Evolutionary conservation across 2,797 vertebrate species (phyloP).

Genomic region (Natrix natrix): DNA sequence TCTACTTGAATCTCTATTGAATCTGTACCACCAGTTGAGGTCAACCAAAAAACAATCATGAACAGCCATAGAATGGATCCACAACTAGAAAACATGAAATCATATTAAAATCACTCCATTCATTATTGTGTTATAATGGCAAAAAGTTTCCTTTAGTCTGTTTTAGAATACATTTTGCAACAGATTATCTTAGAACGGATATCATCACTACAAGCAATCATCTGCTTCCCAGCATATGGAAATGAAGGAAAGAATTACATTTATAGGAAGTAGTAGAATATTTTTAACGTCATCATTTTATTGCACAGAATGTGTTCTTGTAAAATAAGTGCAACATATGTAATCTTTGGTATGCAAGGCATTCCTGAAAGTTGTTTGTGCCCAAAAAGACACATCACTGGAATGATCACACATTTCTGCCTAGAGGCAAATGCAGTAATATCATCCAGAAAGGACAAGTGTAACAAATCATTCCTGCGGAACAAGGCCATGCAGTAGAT

Average conservation of each 20-base stretch:
- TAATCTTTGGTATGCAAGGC: not conserved
- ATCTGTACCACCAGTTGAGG: not conserved
- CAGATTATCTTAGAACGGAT: not conserved
- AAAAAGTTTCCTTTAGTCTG: not conserved
- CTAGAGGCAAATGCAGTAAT: not conserved
- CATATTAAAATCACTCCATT: not conserved
- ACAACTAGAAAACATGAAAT: not conserved
- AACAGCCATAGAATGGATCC: not conserved
- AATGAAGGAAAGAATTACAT: not conserved
- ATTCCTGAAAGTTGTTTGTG: not conserved
- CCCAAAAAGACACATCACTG: not conserved
- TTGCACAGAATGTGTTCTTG: not conserved
- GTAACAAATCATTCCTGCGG: not conserved
- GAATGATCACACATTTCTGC: slow-evolving; percentile 6
- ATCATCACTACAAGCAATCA: not conserved
- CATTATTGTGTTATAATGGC: not conserved
- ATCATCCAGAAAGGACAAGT: slow-evolving; percentile 6
- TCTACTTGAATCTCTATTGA: not conserved
- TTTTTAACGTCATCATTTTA: not conserved
- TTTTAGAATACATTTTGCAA: not conserved
- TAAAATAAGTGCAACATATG: not conserved
- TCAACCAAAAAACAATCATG: not conserved
- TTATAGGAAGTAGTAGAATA: not conserved
- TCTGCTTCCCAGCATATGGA: not conserved
- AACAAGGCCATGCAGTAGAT: slow-evolving; percentile 12